Evolutionary conservation across 2,113 vertebrate species (phyloP), one percentile per base, ranked within the genome.

Genomic region (Otocyon megalotis): DNA sequence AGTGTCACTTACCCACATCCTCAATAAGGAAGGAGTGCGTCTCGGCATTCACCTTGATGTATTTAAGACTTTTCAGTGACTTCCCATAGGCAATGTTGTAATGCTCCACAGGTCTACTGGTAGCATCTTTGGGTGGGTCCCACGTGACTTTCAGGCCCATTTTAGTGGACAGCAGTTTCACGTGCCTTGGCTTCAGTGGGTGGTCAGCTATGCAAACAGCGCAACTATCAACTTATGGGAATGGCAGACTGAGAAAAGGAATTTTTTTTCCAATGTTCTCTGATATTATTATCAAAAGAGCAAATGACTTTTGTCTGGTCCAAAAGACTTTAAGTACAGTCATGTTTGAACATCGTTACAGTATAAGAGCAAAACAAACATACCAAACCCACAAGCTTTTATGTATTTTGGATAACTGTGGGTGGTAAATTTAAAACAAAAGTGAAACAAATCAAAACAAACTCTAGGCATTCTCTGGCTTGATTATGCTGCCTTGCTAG

Each of bases 1-100:
- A 8, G 10, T 0, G 90, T 90, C 67, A 94, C 99, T 99, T 98
- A 99, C 98, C 99, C 97, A 99, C 95, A 32, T 99, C 98, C 98
- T 99, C 98, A 96, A 98, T 96, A 95, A 98, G 96, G 93, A 98
- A 98, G 30, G 98, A 97, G 35, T 97, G 97, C 24, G 97, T 98
- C 94, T 98, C 98, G 80, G 98, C 99, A 96, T 98, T 98, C 76
- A 81, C 98, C 50, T 97, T 99, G 81, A 98, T 85, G 96, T 98
- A 98, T 84, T 98, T 98, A 93, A 99, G 98, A 65, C 98, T 98
- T 98, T 98, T 98, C 86, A 98, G 96, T 82, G 99, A 99, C 98
- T 99, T 99, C 98, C 98, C 99, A 84, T 98, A 98, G 98, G 98
- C 98, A 95, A 99, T 98, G 93, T 96, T 98, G 94, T 99, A 99